Evolutionary conservation across 2,113 vertebrate genomes (phyloP), one percentile per base, ranked within the genome.

Genomic region (Bothrops jararaca): DNA sequence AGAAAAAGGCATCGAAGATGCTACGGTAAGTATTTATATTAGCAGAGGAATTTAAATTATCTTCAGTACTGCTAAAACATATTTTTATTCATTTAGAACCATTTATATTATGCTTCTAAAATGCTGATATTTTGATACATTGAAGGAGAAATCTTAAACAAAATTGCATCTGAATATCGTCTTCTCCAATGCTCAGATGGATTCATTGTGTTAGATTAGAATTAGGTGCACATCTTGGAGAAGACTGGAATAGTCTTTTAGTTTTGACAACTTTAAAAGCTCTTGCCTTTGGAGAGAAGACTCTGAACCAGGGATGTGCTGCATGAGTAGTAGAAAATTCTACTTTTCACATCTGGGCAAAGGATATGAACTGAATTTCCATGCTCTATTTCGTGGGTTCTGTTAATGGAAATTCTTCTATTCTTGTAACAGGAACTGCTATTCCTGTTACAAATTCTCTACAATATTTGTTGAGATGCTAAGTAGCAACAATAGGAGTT

Each of bases 11-110:
- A 69, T 98, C 18, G 96, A 98, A 94, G 88, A 97, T 53, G 97
- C 98, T 2, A 95, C 7, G 92, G 99, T 99, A 97, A 96, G 80
- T 80, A 60, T 90, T 96, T 97, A 52, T 87, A 93, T 85, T 23
- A 11, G 2, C 54, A 86, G 90, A 89, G 34, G 2, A 39, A 5
- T 2, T 20, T 13, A n/a, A 69, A 69, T 89, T 23, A 53, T 89
- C 18, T 85, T 60, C 26, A 22, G n/a, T 86, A 20, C 26, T 86
- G 91, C 22, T 57, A 42, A 26, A 50, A 91, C 53, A 56, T 22
- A 86, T 89, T 50, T 18, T 26, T n/a, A 1, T 50, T n/a, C 11
- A 13, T 13, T 64, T 13, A 22, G 4, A 29, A 0, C 0, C 0
- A 0, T 23, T 11, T 42, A 0, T 26, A 7, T 90, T 86, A 57